Evolutionary conservation across 2,113 vertebrate species (phyloP).

Genomic region (Xiphorhynchus elegans): DNA sequence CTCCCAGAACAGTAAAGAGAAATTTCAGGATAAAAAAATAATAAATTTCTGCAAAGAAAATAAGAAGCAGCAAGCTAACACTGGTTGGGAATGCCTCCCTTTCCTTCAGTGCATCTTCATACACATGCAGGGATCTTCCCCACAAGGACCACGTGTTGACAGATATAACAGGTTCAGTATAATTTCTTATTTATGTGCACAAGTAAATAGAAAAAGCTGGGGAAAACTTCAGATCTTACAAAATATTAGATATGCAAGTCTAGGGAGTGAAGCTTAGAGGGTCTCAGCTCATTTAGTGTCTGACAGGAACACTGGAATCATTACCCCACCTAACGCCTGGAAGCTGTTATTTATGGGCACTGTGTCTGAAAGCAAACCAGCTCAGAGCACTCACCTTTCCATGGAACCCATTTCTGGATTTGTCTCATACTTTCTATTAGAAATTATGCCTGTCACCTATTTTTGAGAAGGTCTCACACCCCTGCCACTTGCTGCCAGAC

Average conservation of each 20-base stretch:
- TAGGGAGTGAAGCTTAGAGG: background rate
- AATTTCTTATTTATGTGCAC: background rate
- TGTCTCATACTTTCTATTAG: background rate
- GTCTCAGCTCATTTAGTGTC: background rate
- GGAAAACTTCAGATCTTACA: background rate
- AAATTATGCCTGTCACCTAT: background rate
- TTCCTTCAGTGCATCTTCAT: background rate
- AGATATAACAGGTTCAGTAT: background rate
- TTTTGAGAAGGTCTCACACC: background rate
- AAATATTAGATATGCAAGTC: background rate
- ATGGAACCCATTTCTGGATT: background rate
- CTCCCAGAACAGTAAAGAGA: background rate
- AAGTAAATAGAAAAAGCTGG: background rate
- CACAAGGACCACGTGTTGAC: background rate
- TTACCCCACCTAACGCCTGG: background rate
- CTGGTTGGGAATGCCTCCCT: background rate
- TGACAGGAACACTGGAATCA: background rate
- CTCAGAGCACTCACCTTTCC: background rate
- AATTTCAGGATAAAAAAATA: background rate
- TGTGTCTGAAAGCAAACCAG: background rate
- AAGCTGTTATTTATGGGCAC: background rate
- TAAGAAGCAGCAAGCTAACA: background rate
- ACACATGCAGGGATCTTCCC: rapidly evolving
- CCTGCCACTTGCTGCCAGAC: background rate
- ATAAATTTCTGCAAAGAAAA: background rate